Conservation (phyloP, 2,797 vertebrate species). For the Rhincodon typus region DNA sequence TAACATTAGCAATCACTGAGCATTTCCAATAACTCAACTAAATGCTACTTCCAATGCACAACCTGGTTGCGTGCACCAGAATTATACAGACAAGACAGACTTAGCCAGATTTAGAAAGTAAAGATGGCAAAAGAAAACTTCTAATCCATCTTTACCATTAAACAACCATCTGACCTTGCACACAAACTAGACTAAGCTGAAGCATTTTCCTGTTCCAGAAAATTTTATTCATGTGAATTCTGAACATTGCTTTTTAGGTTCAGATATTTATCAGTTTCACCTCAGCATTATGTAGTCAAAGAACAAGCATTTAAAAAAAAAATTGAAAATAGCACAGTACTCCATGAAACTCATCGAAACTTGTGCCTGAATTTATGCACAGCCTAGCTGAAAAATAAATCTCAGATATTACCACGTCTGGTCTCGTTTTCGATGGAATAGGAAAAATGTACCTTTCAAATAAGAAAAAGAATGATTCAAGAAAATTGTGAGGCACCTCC, state of each 20-base stretch:
- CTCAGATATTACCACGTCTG: neutral
- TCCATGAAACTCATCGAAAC: neutral
- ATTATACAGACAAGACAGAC: neutral
- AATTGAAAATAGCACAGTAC: neutral
- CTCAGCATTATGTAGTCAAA: neutral
- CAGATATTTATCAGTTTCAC: neutral
- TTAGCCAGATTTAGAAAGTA: neutral
- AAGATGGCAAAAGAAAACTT: neutral
- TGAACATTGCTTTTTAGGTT: neutral
- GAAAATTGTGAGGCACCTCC: neutral
- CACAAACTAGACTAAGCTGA: neutral
- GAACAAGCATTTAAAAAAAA: neutral
- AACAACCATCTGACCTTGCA: neutral
- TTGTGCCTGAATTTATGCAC: neutral
- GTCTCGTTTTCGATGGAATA: neutral
- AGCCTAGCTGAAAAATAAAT: neutral
- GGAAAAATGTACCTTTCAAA: neutral
- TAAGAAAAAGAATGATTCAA: neutral
- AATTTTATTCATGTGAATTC: neutral
- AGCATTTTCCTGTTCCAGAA: neutral
- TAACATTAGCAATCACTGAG: neutral
- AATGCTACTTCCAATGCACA: neutral
- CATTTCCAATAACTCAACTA: neutral
- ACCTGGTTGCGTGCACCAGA: neutral
- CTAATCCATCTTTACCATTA: neutral